These are phyloP conservation scores for Pangasius djambal DNA, from an alignment of 2,797 vertebrate species.

Conservation along the genomic window DNA sequence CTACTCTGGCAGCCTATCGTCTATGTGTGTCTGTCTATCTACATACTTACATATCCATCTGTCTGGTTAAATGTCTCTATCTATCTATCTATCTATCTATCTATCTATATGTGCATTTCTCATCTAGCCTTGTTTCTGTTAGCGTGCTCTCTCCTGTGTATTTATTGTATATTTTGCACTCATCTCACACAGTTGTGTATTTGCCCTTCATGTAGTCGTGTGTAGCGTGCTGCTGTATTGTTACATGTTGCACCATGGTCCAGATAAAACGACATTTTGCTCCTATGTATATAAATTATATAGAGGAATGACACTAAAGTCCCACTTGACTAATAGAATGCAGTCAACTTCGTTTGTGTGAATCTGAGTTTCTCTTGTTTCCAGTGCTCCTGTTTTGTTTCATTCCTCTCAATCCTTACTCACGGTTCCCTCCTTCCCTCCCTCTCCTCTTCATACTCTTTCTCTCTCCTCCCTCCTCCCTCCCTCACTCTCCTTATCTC, in stretches of 20 bases:
- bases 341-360: too few species aligned
- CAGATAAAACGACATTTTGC: not conserved
- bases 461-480: conserved; percentile 24
- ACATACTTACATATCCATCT: not conserved
- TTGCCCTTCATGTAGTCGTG: not conserved
- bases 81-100: not conserved
- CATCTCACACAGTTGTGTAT: not conserved
- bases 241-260: not conserved
- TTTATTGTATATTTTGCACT: not conserved
- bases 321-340: not conserved
- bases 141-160: not conserved
- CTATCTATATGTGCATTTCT: not conserved
- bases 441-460: not conserved
- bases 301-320: not conserved
- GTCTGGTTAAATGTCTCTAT: not conserved
- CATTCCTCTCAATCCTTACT: not conserved
- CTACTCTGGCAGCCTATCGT: not conserved
- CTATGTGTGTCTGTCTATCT: not conserved
- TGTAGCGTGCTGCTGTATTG: not conserved
- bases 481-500: conserved; percentile 37
- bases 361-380: not conserved
- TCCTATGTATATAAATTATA: not conserved
- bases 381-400: conserved; percentile 29
- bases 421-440: conserved; percentile 20
- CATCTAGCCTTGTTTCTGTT: too few species aligned